Base-by-base conservation (phyloP, 2,888 invertebrate species). In the Synanthedon myopaeformis region DNA sequence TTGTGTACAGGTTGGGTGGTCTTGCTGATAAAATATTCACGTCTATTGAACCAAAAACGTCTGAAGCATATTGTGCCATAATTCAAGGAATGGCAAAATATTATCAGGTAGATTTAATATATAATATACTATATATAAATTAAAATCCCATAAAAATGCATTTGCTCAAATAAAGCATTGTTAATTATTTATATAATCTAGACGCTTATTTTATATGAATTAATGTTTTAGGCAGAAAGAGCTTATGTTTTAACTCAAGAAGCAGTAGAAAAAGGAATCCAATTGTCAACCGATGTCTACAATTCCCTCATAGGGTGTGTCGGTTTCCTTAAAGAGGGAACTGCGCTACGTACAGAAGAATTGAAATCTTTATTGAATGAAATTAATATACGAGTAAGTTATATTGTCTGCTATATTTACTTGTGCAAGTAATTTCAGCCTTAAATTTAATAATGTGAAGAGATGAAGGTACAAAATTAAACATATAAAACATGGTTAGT, bases 41-140 rank as follows among this genome's bases (percentile, higher is more conserved):
- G 52, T 87, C 91, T 64, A 82, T 95, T 69, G 89, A 93, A 61
- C 89, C 90, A 13, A 93, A 93, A 66, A 90, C 90, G 19, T 74
- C 92, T 0, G 88, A 89, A 66, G 91, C 94, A 0, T 95, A 95
- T 66, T 93, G 92, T 60, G 89, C 94, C 2, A 79, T 97, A 52
- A 94, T 97, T 56, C 91, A 92, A 69, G 97, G 96, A 52, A 93
- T 94, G 91, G 90, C 92, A 3, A 96, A 94, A 76, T 93, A 91
- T 76, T 89, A 84, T 63, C 90, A 92, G 82, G 90, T 90, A 79
- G 57, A 23, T 45, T 45, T 45, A 13, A 13, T 23, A 48, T 55
- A 54, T 51, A 50, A 11, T 51, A 28, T 51, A 4, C 13, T 48
- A 10, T 5, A 42, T n/a, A 11, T 14, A 23, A 5, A 28, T 35